These are phyloP conservation scores for Drosophila pallidifrons DNA, from an alignment of 1,140 invertebrate genomes.

Conservation along the genomic window DNA sequence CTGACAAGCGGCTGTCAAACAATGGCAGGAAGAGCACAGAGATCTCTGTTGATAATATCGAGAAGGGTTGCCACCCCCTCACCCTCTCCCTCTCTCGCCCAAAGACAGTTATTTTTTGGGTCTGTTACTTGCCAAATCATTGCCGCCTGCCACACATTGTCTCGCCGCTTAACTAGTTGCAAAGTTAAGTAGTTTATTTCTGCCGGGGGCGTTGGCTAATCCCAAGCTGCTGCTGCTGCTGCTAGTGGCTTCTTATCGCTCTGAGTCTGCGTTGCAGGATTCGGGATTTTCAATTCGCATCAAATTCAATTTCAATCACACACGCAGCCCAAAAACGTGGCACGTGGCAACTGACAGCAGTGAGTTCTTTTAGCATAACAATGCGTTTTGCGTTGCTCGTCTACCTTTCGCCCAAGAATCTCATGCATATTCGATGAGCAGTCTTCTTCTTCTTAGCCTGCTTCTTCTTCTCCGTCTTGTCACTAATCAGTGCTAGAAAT, in stretches of 20 bases:
- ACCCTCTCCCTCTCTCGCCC: no score
- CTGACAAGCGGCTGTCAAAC: constrained; percentile 80
- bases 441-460: background rate
- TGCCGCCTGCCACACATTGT: constrained; percentile 54
- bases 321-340: constrained; percentile 37
- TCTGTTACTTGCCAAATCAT: constrained; percentile 61
- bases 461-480: constrained; percentile 24
- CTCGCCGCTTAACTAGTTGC: constrained; percentile 78
- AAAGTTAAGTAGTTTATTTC: constrained; percentile 80
- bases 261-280: constrained; percentile 2
- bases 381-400: constrained; percentile 24
- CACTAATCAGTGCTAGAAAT: constrained; percentile 65
- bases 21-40: constrained; percentile 59
- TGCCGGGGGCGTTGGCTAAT: constrained; percentile 54
- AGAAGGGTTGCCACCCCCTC: constrained; percentile 63
- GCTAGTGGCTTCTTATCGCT: constrained; percentile 38
- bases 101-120: background rate
- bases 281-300: constrained; percentile 36
- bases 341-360: constrained; percentile 77
- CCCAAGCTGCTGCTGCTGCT: constrained; percentile 50
- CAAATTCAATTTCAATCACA: constrained; percentile 78
- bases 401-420: constrained; percentile 63
- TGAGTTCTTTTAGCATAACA: constrained; percentile 77
- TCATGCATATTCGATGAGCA: constrained; percentile 77
- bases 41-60: constrained; percentile 69